Evolutionary conservation across 2,888 invertebrate genomes (phyloP).

Genomic region (Tanytarsus gracilentus): DNA sequence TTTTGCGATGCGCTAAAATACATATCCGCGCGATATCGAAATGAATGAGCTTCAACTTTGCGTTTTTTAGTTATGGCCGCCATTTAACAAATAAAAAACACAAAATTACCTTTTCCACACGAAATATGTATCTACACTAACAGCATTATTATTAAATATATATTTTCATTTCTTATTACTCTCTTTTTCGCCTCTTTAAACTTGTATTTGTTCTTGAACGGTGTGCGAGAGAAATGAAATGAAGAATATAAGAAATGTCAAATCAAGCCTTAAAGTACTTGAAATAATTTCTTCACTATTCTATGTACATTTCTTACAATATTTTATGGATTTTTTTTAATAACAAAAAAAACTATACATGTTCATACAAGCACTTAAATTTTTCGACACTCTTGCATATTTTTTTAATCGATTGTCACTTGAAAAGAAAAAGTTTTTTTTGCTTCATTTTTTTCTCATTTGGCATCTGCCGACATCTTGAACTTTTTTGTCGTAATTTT

Average conservation of each 20-base stretch:
- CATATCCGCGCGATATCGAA: constrained; percentile 9
- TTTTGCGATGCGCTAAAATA: constrained; percentile 20
- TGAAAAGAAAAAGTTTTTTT: neutral
- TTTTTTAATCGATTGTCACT: neutral
- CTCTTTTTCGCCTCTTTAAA: neutral
- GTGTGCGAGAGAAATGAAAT: no score
- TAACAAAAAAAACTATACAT: no score
- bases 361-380: no score
- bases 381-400: no score
- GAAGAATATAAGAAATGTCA: no score
- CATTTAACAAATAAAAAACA: constrained; percentile 25
- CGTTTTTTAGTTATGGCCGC: constrained; percentile 24
- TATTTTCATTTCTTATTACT: constrained; percentile 13
- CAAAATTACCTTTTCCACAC: constrained; percentile 28
- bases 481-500: constrained; percentile 10
- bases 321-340: no score
- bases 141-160: constrained; percentile 13
- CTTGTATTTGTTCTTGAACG: no score
- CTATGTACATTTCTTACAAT: no score
- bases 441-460: constrained; percentile 2
- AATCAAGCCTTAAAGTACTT: no score
- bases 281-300: no score
- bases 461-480: constrained; percentile 27
- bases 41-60: constrained; percentile 13
- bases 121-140: constrained; percentile 10